phyloP scores from a whole-genome alignment of 2,797 vertebrate species.

The Crax fasciolata region DNA sequence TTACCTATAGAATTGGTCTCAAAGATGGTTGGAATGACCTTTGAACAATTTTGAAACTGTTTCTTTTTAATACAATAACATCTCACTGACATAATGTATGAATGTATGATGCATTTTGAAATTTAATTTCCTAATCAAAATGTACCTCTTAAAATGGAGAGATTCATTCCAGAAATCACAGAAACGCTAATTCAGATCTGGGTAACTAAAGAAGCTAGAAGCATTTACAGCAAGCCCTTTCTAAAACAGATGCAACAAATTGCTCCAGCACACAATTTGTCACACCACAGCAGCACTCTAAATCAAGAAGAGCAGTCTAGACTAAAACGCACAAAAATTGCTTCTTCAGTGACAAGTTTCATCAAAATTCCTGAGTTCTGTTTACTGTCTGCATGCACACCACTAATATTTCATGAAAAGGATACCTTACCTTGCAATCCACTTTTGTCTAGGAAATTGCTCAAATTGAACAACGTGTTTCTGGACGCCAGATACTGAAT shows the following conservation, averaged over 20 bases:
- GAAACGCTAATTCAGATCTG: background rate
- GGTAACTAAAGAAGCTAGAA: background rate
- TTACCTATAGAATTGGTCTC: background rate
- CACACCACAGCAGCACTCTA: background rate
- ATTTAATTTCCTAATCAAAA: background rate
- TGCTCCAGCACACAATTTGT: background rate
- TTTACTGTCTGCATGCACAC: background rate
- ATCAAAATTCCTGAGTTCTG: background rate
- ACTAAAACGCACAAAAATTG: background rate
- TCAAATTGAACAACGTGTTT: constrained; percentile 99
- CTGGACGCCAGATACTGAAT: constrained; percentile 99
- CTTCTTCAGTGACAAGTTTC: background rate
- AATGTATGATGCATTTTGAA: accelerated
- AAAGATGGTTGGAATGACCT: background rate
- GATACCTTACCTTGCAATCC: constrained; percentile 93
- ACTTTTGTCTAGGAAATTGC: constrained; percentile 99
- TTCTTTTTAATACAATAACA: no score
- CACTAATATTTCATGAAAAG: background rate
- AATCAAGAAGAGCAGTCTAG: background rate
- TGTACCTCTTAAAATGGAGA: background rate
- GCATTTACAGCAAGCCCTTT: background rate
- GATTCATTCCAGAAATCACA: background rate
- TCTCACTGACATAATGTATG: background rate
- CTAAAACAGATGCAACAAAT: background rate
- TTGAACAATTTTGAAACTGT: background rate